phyloP scores from a whole-genome alignment of 2,113 vertebrate genomes.

The Cyprichromis sp. region DNA sequence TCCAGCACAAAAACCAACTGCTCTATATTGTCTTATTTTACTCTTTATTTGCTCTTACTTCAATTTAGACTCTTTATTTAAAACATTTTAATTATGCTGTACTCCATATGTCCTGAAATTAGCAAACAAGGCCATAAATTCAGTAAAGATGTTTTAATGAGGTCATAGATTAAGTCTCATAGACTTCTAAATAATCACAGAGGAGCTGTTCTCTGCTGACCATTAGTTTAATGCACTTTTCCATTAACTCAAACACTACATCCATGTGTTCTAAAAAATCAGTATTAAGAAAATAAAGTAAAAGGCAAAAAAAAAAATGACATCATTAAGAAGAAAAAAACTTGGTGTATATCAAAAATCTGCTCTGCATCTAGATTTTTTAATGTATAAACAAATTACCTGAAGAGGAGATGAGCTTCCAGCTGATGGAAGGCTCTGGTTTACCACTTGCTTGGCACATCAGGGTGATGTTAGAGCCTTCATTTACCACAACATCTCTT shows the following conservation, averaged over 20 bases:
- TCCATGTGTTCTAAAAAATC: not conserved
- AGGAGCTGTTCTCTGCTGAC: not conserved
- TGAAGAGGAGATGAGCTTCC: conserved; percentile 66
- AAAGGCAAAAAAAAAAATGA: not conserved
- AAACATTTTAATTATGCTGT: not conserved
- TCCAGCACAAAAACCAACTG: not conserved
- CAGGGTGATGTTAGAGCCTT: conserved; percentile 74
- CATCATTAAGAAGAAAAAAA: not conserved
- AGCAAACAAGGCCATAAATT: not conserved
- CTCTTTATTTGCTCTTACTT: not conserved
- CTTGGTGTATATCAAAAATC: not conserved
- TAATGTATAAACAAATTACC: conserved; percentile 43
- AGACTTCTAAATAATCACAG: not conserved
- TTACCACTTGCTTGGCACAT: conserved; percentile 75
- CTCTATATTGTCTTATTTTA: not conserved
- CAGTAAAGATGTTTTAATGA: not conserved
- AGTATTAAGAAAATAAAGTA: not conserved
- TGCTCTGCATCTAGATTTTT: not conserved
- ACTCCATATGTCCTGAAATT: not conserved
- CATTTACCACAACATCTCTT: conserved; percentile 69
- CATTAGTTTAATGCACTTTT: not conserved
- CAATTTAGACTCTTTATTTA: not conserved
- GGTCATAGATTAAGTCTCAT: not conserved
- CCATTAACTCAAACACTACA: not conserved
- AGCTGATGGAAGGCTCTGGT: conserved; percentile 72